Percentiles rank a stretch among this genome's conserved stretches.
Evolutionary conservation across 2,888 invertebrate genomes (phyloP).

Genomic region (Orthosia cruda): DNA sequence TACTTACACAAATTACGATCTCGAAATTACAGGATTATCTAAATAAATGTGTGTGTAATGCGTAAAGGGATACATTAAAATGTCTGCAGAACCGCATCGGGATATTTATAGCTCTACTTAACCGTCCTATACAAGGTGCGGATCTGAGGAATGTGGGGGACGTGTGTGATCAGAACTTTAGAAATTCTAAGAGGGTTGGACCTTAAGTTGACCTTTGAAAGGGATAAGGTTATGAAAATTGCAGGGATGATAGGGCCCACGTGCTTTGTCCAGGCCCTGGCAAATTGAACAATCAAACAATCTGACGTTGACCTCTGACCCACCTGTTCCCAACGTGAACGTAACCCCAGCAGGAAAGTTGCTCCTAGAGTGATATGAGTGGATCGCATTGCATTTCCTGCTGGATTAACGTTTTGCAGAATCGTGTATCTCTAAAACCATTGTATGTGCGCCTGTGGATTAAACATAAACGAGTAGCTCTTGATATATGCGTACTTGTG

Average conservation of each 20-base stretch:
- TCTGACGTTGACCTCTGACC: too few species aligned
- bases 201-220: neutral
- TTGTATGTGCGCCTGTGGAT: too few species aligned
- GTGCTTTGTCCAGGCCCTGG: too few species aligned
- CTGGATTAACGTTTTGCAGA: too few species aligned
- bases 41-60: constrained; percentile 76
- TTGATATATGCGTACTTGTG: too few species aligned
- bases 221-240: neutral
- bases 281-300: neutral
- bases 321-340: too few species aligned
- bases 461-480: too few species aligned
- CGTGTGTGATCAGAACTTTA: neutral
- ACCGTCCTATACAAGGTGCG: constrained; percentile 49
- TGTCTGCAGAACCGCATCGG: constrained; percentile 70
- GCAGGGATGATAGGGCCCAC: too few species aligned
- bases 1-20: constrained; percentile 72
- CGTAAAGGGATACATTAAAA: constrained; percentile 75
- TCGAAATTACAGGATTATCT: constrained; percentile 78
- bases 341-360: too few species aligned
- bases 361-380: too few species aligned
- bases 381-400: too few species aligned
- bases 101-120: constrained; percentile 74
- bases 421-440: too few species aligned
- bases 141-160: neutral
- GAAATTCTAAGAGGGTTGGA: neutral